Evolutionary conservation across 2,888 invertebrate genomes (phyloP).

Genomic region (Choristoneura rosaceana): DNA sequence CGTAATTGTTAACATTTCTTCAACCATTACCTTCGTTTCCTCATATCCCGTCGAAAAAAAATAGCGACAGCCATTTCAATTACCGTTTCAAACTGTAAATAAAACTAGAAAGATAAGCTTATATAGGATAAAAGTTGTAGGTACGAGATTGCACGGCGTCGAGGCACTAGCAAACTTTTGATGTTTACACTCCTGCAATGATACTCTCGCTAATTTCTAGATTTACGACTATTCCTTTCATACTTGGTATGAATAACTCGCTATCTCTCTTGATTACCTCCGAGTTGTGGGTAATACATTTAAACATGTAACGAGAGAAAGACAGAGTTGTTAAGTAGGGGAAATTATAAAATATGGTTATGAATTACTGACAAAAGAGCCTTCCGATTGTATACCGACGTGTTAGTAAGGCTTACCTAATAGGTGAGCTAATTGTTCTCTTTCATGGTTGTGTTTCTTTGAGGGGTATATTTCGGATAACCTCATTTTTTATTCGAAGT

Average conservation of each 20-base stretch:
- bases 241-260: slow-evolving; percentile 74
- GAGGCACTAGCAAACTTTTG: slow-evolving; percentile 70
- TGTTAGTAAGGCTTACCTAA: too few species aligned
- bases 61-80: neutral
- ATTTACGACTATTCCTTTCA: slow-evolving; percentile 75
- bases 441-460: too few species aligned
- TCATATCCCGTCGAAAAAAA: too few species aligned
- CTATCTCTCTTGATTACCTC: slow-evolving; percentile 58
- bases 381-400: too few species aligned
- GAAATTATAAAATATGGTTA: neutral
- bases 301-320: slow-evolving; percentile 6
- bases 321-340: neutral
- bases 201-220: slow-evolving; percentile 76
- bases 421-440: too few species aligned
- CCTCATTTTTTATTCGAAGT: too few species aligned
- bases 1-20: too few species aligned
- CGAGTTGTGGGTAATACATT: slow-evolving; percentile 25
- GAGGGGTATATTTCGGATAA: too few species aligned
- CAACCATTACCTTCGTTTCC: too few species aligned
- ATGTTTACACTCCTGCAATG: slow-evolving; percentile 74
- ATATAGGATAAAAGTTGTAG: slow-evolving; percentile 22
- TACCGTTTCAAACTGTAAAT: slow-evolving; percentile 6
- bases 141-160: slow-evolving; percentile 45
- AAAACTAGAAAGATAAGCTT: slow-evolving; percentile 23
- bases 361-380: too few species aligned